Percentiles rank a stretch among this genome's conserved stretches.
phyloP scores from a whole-genome alignment of 2,888 invertebrate genomes.

The Mimas tiliae region DNA sequence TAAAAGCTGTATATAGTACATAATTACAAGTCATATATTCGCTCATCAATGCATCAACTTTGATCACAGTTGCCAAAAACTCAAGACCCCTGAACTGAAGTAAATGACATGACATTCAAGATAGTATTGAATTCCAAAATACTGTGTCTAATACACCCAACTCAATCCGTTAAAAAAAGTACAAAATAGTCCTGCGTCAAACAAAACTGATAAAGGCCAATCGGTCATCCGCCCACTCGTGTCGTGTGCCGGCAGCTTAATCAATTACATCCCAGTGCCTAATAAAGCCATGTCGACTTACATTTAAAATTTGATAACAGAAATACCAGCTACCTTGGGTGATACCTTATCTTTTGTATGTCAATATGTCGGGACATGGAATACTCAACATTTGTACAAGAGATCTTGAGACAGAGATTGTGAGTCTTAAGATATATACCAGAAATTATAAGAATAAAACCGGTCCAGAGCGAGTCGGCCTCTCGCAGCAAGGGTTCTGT shows the following conservation, averaged over 20 bases:
- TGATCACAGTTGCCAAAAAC: not conserved
- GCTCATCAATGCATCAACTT: too few species aligned
- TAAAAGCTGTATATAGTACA: too few species aligned
- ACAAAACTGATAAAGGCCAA: conserved; percentile 22
- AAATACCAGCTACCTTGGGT: conserved; percentile 56
- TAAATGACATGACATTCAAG: not conserved
- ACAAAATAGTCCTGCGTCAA: conserved; percentile 22
- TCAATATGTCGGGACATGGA: conserved; percentile 18
- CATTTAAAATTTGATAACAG: conserved; percentile 74
- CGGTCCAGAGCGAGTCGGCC: too few species aligned
- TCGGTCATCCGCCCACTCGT: conserved; percentile 27
- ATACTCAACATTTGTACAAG: conserved; percentile 1
- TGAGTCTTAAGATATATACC: too few species aligned
- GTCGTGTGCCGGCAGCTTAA: conserved; percentile 19
- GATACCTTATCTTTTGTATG: not conserved
- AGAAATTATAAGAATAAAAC: too few species aligned
- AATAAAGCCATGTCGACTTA: conserved; percentile 66
- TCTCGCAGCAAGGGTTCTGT: too few species aligned
- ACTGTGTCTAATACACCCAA: not conserved
- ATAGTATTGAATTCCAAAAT: not conserved
- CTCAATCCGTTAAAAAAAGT: conserved; percentile 16
- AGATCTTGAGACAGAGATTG: not conserved
- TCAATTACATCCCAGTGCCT: conserved; percentile 39
- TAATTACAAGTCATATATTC: too few species aligned
- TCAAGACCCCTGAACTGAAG: too few species aligned